Base-by-base conservation (phyloP, 2,113 vertebrate species). In the Pygathrix nemaeus region DNA sequence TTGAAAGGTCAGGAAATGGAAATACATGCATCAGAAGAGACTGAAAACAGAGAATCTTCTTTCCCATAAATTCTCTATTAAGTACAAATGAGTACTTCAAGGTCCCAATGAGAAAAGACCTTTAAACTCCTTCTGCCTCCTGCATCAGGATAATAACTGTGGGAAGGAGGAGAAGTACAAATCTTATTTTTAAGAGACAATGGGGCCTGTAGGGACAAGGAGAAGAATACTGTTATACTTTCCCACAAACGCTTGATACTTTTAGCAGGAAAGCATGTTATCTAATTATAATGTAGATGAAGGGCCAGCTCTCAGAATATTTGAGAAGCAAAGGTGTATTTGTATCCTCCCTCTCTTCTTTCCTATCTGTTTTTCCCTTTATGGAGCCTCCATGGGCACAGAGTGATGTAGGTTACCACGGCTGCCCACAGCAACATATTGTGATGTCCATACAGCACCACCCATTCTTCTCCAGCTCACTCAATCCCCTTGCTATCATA, bases 51-150 rank as follows among this genome's bases (percentile, higher is more conserved):
- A 83, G 61, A 52, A 84, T 82, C 68, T 94, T 93, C 86, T 96
- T 97, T 97, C 92, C 94, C 97, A 95, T 94, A 96, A 97, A 96
- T 72, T 72, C 90, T 90, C 48, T 50, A 50, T 50, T 50, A 50
- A 50, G 48, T 14, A 43, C 95, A 94, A 96, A 95, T 97, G 93
- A 97, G 91, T 59, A 86, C 20, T 80, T 66, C 79, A 66, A 84
- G 80, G 92, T 95, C 97, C 98, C 98, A 97, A 86, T 86, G 97
- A 98, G 97, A 88, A 95, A 96, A 94, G 97, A 97, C 98, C 97
- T 98, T 97, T 98, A 52, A 97, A 97, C 97, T 95, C 88, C 76
- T 80, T 45, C 90, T 12, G 50, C 21, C 43, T 97, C 85, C 85
- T 45, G 21, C 40, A 94, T 75, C n/a, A 43, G 91, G 76, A 50